Percentiles rank a stretch among this genome's conserved stretches.
phyloP scores from a whole-genome alignment of 2,797 vertebrate genomes.

The Gymnoscopelus braueri region DNA sequence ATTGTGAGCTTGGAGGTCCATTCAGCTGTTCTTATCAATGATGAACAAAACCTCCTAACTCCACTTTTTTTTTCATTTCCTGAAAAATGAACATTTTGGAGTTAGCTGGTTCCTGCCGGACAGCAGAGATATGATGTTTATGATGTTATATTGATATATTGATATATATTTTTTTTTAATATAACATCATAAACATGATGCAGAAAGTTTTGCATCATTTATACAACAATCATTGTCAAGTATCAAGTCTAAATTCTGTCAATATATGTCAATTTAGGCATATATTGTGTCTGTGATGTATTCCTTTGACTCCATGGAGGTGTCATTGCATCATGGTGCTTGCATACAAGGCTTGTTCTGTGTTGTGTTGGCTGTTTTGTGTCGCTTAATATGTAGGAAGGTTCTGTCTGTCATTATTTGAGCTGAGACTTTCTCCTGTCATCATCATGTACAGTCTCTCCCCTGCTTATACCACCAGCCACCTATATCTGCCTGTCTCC shows the following conservation, averaged over 20 bases:
- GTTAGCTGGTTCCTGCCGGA: too few species aligned
- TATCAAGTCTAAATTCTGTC: background rate
- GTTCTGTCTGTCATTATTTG: constrained; percentile 38
- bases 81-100: too few species aligned
- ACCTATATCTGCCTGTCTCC: constrained; percentile 57
- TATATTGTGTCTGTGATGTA: constrained; percentile 29
- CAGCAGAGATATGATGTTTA: too few species aligned
- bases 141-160: background rate
- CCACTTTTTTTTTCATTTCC: too few species aligned
- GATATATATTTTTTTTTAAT: too few species aligned
- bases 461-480: constrained; percentile 53
- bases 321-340: constrained; percentile 38
- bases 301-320: constrained; percentile 25
- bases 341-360: constrained; percentile 19
- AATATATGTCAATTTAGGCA: constrained; percentile 39
- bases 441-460: constrained; percentile 31
- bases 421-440: constrained; percentile 52
- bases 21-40: too few species aligned
- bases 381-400: constrained; percentile 32
- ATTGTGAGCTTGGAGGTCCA: too few species aligned
- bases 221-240: background rate
- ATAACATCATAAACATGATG: background rate
- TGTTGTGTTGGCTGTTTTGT: constrained; percentile 51
- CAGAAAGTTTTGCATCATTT: background rate
- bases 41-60: too few species aligned